Evolutionary conservation across 2,888 invertebrate genomes (phyloP).

Genomic region (Cryptophagus acutangulus): DNA sequence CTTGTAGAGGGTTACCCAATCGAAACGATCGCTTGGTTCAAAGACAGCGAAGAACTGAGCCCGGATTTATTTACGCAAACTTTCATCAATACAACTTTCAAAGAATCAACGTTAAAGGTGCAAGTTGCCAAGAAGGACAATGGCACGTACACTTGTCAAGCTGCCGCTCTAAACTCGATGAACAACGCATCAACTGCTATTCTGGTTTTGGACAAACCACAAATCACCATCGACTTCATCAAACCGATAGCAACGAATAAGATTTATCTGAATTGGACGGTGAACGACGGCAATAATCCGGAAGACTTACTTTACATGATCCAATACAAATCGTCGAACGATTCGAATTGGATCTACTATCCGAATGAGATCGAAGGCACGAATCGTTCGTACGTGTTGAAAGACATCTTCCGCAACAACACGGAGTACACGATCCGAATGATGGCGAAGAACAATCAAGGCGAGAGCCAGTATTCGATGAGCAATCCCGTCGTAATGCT

Average conservation of each 20-base stretch:
- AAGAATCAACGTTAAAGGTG: conserved; percentile 55
- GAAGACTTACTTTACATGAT: conserved; percentile 56
- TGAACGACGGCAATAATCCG: conserved; percentile 69
- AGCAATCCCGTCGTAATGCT: conserved; percentile 59
- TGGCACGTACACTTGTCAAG: conserved; percentile 61
- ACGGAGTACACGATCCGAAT: conserved; percentile 66
- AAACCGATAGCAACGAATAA: conserved; percentile 70
- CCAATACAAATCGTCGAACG: conserved; percentile 52
- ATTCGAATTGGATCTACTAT: conserved; percentile 55
- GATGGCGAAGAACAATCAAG: conserved; percentile 62
- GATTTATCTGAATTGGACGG: conserved; percentile 79
- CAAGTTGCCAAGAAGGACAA: conserved; percentile 65
- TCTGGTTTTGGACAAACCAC: conserved; percentile 64
- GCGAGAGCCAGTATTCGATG: conserved; percentile 54
- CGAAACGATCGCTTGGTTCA: conserved; percentile 54
- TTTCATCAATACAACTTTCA: conserved; percentile 56
- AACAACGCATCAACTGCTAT: conserved; percentile 27
- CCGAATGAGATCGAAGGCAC: conserved; percentile 57
- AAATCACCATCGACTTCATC: conserved; percentile 64
- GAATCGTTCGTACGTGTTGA: conserved; percentile 65
- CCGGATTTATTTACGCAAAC: conserved; percentile 35
- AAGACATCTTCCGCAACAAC: conserved; percentile 56
- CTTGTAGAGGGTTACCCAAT: conserved; percentile 58
- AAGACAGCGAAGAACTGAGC: conserved; percentile 51
- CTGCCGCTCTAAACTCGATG: conserved; percentile 25